Evolutionary conservation across 1,140 invertebrate species (phyloP).

Genomic region (Aphidius gifuensis): DNA sequence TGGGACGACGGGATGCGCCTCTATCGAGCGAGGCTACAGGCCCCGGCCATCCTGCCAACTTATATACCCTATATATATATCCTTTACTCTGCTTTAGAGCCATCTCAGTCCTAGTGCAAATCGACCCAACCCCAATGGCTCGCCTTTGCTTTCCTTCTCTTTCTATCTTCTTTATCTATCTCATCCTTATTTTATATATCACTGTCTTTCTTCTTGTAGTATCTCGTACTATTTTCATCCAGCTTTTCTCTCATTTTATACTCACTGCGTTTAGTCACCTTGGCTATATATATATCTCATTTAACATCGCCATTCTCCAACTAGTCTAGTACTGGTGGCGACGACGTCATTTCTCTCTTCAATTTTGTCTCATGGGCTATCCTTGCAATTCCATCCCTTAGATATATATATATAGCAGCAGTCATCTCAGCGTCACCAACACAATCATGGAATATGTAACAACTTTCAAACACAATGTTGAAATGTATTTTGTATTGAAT

Average conservation of each 20-base stretch:
- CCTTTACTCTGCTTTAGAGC: slow-evolving; percentile 37
- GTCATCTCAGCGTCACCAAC: not conserved
- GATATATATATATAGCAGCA: too few relatives aligned
- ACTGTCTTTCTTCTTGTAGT: slow-evolving; percentile 30
- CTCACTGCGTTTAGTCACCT: not conserved
- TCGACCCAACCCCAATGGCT: slow-evolving; percentile 31
- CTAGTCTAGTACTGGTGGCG: slow-evolving; percentile 6
- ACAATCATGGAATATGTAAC: not conserved
- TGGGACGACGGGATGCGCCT: slow-evolving; percentile 56
- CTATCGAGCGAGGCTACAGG: slow-evolving; percentile 52
- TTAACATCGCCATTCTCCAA: not conserved
- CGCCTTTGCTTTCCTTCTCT: slow-evolving; percentile 19
- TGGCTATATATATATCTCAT: not conserved
- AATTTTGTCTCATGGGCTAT: not conserved
- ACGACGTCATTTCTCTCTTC: slow-evolving; percentile 15
- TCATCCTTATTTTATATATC: slow-evolving; percentile 30
- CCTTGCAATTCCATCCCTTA: not conserved
- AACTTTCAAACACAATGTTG: too few relatives aligned
- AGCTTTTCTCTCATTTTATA: not conserved
- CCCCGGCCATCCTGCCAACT: slow-evolving; percentile 51
- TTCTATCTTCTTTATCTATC: slow-evolving; percentile 24
- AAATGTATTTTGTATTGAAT: too few relatives aligned
- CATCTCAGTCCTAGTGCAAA: slow-evolving; percentile 35
- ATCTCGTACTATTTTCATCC: slow-evolving; percentile 28
- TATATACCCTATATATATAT: slow-evolving; percentile 32